Conservation (phyloP, 2,888 invertebrate genomes). For the Lutraria lutraria region DNA sequence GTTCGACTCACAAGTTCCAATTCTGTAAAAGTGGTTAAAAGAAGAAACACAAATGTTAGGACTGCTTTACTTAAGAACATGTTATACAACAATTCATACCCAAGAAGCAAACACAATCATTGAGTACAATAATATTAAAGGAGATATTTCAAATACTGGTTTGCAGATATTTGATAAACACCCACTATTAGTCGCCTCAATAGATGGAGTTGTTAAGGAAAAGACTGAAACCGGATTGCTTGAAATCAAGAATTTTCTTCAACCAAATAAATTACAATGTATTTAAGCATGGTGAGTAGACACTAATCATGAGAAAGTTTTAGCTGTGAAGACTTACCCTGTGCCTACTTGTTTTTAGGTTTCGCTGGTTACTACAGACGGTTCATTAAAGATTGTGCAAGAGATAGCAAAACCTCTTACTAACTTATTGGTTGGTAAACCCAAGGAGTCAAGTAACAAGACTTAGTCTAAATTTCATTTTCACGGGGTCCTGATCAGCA, state of each 20-base stretch:
- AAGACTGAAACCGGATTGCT: not conserved
- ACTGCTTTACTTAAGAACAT: not conserved
- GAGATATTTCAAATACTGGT: not conserved
- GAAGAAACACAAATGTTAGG: not conserved
- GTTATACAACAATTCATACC: not conserved
- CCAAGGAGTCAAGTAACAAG: no score
- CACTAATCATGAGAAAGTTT: no score
- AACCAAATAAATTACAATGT: not conserved
- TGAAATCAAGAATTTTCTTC: constrained; percentile 15
- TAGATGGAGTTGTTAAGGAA: constrained; percentile 15
- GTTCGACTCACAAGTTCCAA: constrained; percentile 47
- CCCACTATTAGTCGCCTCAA: not conserved
- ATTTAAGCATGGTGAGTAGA: not conserved
- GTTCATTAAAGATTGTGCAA: no score
- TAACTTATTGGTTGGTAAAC: no score
- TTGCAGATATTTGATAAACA: not conserved
- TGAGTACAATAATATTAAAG: not conserved
- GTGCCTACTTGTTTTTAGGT: no score
- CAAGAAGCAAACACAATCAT: constrained; percentile 7
- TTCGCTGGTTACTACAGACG: no score
- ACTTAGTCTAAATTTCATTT: no score
- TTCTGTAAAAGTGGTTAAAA: constrained; percentile 44
- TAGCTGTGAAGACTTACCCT: no score
- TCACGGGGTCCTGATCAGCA: no score
- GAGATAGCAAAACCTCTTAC: no score